These are phyloP conservation scores for Pangasianodon gigas DNA, from an alignment of 2,113 vertebrate species.

Conservation along the genomic window DNA sequence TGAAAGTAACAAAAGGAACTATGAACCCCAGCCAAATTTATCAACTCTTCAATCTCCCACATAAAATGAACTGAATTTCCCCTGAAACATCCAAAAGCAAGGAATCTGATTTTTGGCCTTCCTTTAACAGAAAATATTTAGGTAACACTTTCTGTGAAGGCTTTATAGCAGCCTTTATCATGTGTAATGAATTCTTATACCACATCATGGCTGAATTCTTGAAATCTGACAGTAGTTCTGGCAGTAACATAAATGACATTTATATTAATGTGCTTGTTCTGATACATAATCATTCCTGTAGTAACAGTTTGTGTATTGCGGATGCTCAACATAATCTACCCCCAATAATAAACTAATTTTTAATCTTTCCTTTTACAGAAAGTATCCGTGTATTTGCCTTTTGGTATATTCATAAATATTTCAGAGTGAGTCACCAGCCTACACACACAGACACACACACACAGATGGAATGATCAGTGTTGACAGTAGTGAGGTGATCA, in stretches of 20 bases:
- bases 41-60: conserved; percentile 20
- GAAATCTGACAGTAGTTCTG: not conserved
- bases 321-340: not conserved
- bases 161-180: not conserved
- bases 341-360: not conserved
- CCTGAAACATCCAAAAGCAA: not conserved
- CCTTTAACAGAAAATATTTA: not conserved
- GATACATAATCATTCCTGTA: not conserved
- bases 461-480: not conserved
- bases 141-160: not conserved
- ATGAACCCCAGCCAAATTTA: conserved; percentile 35
- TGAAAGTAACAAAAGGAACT: conserved; percentile 34
- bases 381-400: not conserved
- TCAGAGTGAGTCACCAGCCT: not conserved
- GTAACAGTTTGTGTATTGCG: not conserved
- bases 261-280: not conserved
- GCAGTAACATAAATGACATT: not conserved
- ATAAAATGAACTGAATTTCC: not conserved
- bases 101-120: not conserved
- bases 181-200: not conserved
- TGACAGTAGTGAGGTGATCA: conserved; percentile 24
- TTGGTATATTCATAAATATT: not conserved
- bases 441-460: conserved; percentile 7
- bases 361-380: not conserved
- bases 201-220: not conserved